These are phyloP conservation scores for Scaptomyza flava DNA, from an alignment of 2,888 invertebrate genomes.

Conservation along the genomic window DNA sequence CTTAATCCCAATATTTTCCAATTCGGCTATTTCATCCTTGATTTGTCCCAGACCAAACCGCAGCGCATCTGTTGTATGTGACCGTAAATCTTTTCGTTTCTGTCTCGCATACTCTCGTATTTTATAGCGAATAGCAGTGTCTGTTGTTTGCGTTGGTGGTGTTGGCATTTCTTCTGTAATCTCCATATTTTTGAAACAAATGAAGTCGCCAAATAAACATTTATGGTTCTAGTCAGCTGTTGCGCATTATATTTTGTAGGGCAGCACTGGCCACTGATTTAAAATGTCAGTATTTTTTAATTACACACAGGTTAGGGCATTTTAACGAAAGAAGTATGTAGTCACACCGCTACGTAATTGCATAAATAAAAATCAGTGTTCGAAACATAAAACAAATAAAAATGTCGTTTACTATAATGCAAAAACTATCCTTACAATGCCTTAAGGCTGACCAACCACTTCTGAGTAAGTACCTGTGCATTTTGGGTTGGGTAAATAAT, in stretches of 20 bases:
- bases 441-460: slow-evolving; percentile 79
- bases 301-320: background rate
- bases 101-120: slow-evolving; percentile 71
- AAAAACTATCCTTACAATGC: slow-evolving; percentile 78
- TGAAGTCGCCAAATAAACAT: background rate
- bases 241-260: background rate
- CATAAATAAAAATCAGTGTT: slow-evolving; percentile 50
- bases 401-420: slow-evolving; percentile 81
- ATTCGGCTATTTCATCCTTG: slow-evolving; percentile 66
- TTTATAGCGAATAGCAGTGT: slow-evolving; percentile 63
- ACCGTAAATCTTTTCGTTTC: slow-evolving; percentile 71
- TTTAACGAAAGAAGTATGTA: background rate
- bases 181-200: slow-evolving; percentile 22
- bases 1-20: slow-evolving; percentile 75
- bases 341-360: slow-evolving; percentile 47
- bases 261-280: slow-evolving; percentile 22
- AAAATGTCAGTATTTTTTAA: background rate
- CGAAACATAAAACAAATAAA: slow-evolving; percentile 22
- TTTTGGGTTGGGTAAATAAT: fast-evolving
- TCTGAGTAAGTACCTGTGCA: slow-evolving; percentile 64
- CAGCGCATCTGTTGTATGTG: slow-evolving; percentile 69
- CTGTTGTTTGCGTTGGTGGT: background rate
- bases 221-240: slow-evolving; percentile 20
- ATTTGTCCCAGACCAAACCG: slow-evolving; percentile 82
- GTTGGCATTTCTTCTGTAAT: background rate